These are phyloP conservation scores for Alentia gelatinosa DNA, from an alignment of 2,888 invertebrate genomes.

Conservation along the genomic window DNA sequence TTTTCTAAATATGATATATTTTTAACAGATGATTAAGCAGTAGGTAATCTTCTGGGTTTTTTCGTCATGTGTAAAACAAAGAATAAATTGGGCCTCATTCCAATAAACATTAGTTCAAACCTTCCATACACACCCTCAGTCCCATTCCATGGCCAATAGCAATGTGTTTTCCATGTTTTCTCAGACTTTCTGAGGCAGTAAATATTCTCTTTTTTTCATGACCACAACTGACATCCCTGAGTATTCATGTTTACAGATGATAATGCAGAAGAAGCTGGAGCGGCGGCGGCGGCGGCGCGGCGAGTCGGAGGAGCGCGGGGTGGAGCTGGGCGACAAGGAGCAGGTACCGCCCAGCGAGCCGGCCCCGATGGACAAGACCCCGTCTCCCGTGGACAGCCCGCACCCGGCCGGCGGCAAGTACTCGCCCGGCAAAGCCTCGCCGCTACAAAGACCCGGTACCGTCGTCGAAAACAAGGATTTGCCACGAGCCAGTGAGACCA, in stretches of 20 bases:
- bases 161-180: too few relatives aligned
- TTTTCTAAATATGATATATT: too few relatives aligned
- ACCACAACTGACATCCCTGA: too few relatives aligned
- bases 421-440: conserved; percentile 38
- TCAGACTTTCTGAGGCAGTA: too few relatives aligned
- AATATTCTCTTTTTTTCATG: too few relatives aligned
- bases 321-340: conserved; percentile 51
- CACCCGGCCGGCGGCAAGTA: not conserved
- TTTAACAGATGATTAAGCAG: too few relatives aligned
- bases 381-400: conserved; percentile 52
- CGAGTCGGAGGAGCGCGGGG: conserved; percentile 62
- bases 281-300: conserved; percentile 74
- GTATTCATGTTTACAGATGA: conserved; percentile 77
- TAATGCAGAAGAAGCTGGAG: conserved; percentile 78
- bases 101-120: too few relatives aligned
- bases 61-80: too few relatives aligned
- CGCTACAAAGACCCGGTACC: not conserved
- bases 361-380: conserved; percentile 65
- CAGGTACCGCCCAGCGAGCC: conserved; percentile 68
- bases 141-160: too few relatives aligned
- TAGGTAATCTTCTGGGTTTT: too few relatives aligned
- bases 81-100: too few relatives aligned
- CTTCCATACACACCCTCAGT: too few relatives aligned
- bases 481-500: not conserved
- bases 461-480: not conserved